Percentiles rank a stretch among this genome's conserved stretches.
These are phyloP conservation scores for Drosophila fulvimacula DNA, from an alignment of 2,888 invertebrate species.

Conservation along the genomic window DNA sequence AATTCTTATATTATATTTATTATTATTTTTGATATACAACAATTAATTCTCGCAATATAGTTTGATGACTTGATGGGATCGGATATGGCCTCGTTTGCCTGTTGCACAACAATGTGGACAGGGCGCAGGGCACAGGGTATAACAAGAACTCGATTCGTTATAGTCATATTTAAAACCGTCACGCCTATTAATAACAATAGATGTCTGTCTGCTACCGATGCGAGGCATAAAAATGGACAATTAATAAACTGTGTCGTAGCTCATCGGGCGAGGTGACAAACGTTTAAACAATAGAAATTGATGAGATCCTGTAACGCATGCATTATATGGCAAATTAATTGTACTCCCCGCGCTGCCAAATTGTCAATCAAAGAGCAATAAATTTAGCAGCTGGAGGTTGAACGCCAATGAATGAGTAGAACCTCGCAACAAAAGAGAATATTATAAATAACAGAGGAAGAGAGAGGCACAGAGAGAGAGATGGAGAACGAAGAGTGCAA, in stretches of 20 bases:
- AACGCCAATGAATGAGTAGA: constrained; percentile 22
- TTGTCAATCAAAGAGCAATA: constrained; percentile 78
- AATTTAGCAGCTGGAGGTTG: constrained; percentile 49
- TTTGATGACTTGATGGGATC: neutral
- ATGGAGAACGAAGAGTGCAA: constrained; percentile 25
- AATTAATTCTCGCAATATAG: neutral
- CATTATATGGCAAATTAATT: constrained; percentile 78
- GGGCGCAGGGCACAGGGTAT: constrained; percentile 1
- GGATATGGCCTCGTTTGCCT: neutral
- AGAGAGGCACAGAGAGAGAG: neutral
- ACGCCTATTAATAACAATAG: constrained; percentile 70
- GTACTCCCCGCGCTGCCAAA: constrained; percentile 57
- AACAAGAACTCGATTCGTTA: constrained; percentile 48
- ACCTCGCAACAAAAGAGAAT: constrained; percentile 28
- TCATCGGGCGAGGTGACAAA: constrained; percentile 67
- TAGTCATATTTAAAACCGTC: constrained; percentile 55
- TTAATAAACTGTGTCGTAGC: constrained; percentile 68
- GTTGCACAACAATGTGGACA: neutral
- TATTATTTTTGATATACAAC: neutral
- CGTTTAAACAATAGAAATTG: constrained; percentile 78
- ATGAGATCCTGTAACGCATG: constrained; percentile 77
- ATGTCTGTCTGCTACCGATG: constrained; percentile 55
- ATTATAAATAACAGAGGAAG: constrained; percentile 45
- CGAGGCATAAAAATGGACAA: constrained; percentile 66
- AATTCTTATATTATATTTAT: neutral